A percentile compares a stretch with the other conserved stretches of the same genome.
phyloP scores from a whole-genome alignment of 1,140 invertebrate species.

The Nephotettix cincticeps region DNA sequence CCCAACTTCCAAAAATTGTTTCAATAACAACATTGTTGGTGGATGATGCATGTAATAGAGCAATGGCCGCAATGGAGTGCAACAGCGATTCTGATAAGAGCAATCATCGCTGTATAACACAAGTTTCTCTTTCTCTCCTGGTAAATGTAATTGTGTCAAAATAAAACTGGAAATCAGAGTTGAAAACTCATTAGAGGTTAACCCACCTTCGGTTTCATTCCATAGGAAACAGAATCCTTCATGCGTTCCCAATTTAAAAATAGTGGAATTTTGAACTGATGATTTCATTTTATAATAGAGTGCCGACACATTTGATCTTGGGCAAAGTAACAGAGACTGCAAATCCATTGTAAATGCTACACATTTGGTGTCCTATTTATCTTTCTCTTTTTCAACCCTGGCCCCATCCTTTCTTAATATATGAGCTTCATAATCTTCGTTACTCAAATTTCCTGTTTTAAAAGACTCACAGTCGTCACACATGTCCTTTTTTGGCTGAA shows the following conservation, averaged over 20 bases:
- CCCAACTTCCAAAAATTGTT: slow-evolving; percentile 47
- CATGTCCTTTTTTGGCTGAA: slow-evolving; percentile 45
- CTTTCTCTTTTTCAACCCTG: slow-evolving; percentile 37
- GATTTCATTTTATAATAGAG: slow-evolving; percentile 27
- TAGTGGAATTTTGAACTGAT: slow-evolving; percentile 22
- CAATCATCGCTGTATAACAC: slow-evolving; percentile 44
- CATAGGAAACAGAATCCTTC: slow-evolving; percentile 38
- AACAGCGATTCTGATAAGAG: slow-evolving; percentile 45
- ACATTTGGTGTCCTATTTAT: slow-evolving; percentile 31
- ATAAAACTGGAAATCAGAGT: slow-evolving; percentile 5
- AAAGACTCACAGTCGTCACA: slow-evolving; percentile 44
- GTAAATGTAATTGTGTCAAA: not conserved
- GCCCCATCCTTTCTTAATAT: slow-evolving; percentile 38
- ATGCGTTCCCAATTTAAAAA: slow-evolving; percentile 24
- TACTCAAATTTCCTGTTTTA: slow-evolving; percentile 42
- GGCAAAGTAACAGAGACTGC: slow-evolving; percentile 27
- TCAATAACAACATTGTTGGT: slow-evolving; percentile 40
- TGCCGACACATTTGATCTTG: slow-evolving; percentile 13
- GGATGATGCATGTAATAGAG: slow-evolving; percentile 38
- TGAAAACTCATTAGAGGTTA: slow-evolving; percentile 35
- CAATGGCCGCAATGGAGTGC: slow-evolving; percentile 43
- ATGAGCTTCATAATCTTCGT: slow-evolving; percentile 41
- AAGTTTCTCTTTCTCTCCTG: slow-evolving; percentile 30
- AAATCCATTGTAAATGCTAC: slow-evolving; percentile 41
- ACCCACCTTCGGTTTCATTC: slow-evolving; percentile 39